Evolutionary conservation across 2,113 vertebrate genomes (phyloP), one percentile per base, ranked within the genome.

Genomic region (Acinonyx jubatus): DNA sequence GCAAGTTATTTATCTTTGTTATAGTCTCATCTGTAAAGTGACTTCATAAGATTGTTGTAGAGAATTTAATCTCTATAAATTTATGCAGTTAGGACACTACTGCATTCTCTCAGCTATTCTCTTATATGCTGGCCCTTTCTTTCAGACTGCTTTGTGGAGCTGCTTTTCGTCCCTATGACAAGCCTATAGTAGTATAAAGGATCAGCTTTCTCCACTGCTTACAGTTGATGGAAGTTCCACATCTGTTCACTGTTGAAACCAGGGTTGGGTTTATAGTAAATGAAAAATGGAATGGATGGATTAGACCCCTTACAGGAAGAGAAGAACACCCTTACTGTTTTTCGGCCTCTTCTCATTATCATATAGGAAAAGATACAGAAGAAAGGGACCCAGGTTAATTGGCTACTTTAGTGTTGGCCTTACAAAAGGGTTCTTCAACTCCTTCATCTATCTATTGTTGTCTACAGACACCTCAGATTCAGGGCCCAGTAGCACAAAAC

Each of bases 61-160:
- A 84, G 63, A 96, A 96, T 76, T 78, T 89, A 97, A 81, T 1
- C 89, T 29, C 66, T 50, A 80, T 38, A 78, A 78, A 78, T 78
- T 78, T 48, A 31, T 78, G 74, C 74, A 48, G 74, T 78, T 31
- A 78, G 74, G 74, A 15, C 45, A 48, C 29, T 45, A 79, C 11
- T 41, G 41, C 41, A 41, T 41, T 41, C 41, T 41, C 41, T 41
- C 61, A 69, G 69, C 19, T 88, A 1, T 52, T 89, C 65, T 69
- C 18, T 85, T 25, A 38, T 61, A 68, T 15, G 7, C 23, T 80
- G 52, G 33, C 33, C 33, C 36, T 92, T 84, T 85, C 89, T 79
- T 83, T 73, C 33, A 7, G 61, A 48, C 7, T 86, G 38, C 25
- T 57, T 65, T 81, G 36, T 92, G 38, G 25, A 41, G 33, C 7